Evolutionary conservation across 2,113 vertebrate genomes (phyloP), one percentile per base, ranked within the genome.

Genomic region (Sinocyclocheilus anophthalmus): DNA sequence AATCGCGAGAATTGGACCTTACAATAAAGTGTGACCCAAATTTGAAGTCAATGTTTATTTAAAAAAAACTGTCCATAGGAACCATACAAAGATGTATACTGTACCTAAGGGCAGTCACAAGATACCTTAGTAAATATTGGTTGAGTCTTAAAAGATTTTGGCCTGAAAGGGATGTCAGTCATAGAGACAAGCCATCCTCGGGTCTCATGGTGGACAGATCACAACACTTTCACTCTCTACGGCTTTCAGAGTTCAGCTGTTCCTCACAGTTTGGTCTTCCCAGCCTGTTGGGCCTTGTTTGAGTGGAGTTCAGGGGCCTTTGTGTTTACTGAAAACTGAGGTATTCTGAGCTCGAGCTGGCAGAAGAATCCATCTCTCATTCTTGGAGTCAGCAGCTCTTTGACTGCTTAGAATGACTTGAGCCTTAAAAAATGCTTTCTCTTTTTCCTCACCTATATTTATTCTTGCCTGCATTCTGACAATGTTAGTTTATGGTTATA

Each of bases 281-380:
- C 70, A 55, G 42, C 59, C 30, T 81, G 69, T 55, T 70, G 76
- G 59, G 85, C 82, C 76, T 67, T 65, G 65, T 76, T 84, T 81
- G 18, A 84, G 3, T 69, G 11, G 11, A 78, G 70, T 76, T 84
- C 45, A 87, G 73, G 65, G 73, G 33, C 63, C 53, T 67, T 55
- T 78, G 45, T 87, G 86, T 87, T 87, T 87, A 84, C 85, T 39
- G 78, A 89, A 67, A 33, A 50, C 61, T 45, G 11, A 77, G 45
- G 63, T 75, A 87, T 89, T 79, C 77, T 83, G 30, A 85, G 26
- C 69, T 59, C n/a, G 67, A 55, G 55, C 61, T 84, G 67, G n/a
- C 42, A 72, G 37, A 85, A 33, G 63, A 82, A 45, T 70, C 69
- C 30, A 85, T 87, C n/a, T 78, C 67, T 85, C 70, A 85, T 67